phyloP scores from a whole-genome alignment of 1,140 invertebrate genomes.

The Euwallacea fornicatus region DNA sequence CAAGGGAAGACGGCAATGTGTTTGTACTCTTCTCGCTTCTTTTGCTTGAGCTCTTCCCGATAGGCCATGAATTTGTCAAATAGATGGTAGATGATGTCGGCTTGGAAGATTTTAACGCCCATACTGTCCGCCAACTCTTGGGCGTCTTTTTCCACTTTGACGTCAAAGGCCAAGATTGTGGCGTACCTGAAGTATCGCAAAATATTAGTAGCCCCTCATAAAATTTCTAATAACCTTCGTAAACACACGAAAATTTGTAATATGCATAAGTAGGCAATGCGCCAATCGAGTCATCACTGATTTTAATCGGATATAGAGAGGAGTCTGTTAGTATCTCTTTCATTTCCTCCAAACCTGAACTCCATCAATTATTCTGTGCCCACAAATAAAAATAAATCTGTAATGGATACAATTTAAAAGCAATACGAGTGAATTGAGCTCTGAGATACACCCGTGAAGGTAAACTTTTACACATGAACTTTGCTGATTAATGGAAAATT shows the following conservation, averaged over 20 bases:
- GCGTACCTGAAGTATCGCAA: conserved; percentile 70
- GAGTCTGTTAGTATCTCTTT: background rate
- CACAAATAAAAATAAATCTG: no score
- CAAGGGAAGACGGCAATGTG: conserved; percentile 98
- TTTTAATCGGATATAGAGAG: no score
- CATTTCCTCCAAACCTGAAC: no score
- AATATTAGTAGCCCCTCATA: background rate
- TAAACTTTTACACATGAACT: no score
- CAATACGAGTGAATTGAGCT: no score
- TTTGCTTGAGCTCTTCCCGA: conserved; percentile 89
- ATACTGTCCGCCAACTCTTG: conserved; percentile 94
- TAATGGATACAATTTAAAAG: no score
- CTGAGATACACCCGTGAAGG: no score
- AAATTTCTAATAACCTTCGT: background rate
- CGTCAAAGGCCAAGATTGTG: conserved; percentile 98
- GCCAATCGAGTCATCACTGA: no score
- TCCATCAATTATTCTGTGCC: no score
- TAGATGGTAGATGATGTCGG: conserved; percentile 99
- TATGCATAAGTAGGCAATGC: no score
- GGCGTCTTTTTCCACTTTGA: conserved; percentile 96
- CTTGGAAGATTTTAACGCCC: conserved; percentile 96
- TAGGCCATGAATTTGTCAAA: conserved; percentile 97
- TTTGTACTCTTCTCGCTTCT: conserved; percentile 93
- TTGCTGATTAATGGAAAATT: no score
- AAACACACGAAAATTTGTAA: background rate